A percentile compares a stretch with the other conserved stretches of the same genome.
phyloP scores from a whole-genome alignment of 2,888 invertebrate genomes.

The Lobophora halterata region DNA sequence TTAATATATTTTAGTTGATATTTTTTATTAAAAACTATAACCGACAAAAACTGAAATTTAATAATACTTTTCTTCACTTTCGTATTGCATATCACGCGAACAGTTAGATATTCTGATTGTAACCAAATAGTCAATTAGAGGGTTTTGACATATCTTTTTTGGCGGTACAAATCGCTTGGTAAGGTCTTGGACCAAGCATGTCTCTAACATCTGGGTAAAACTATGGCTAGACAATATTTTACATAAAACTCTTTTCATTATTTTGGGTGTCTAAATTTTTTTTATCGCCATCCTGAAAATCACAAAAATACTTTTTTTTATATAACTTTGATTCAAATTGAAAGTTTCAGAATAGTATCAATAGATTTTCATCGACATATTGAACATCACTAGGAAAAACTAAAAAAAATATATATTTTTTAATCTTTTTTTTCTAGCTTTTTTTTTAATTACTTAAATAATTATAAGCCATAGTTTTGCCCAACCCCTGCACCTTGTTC shows the following conservation, averaged over 20 bases:
- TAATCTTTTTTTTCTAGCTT: too few relatives aligned
- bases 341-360: too few relatives aligned
- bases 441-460: too few relatives aligned
- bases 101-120: slow-evolving; percentile 53
- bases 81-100: slow-evolving; percentile 70
- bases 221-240: slow-evolving; percentile 22
- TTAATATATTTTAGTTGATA: slow-evolving; percentile 9
- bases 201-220: slow-evolving; percentile 27
- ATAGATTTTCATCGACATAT: too few relatives aligned
- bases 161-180: slow-evolving; percentile 12
- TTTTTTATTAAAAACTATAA: slow-evolving; percentile 48
- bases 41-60: slow-evolving; percentile 45
- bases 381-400: too few relatives aligned
- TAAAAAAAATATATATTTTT: too few relatives aligned
- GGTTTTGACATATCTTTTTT: slow-evolving; percentile 49
- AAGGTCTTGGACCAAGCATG: slow-evolving; percentile 29
- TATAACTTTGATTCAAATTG: too few relatives aligned
- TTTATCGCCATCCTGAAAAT: too few relatives aligned
- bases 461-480: slow-evolving; percentile 30
- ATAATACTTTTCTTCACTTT: slow-evolving; percentile 59
- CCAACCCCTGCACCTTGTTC: slow-evolving; percentile 43
- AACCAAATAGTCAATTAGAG: slow-evolving; percentile 64
- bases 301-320: too few relatives aligned
- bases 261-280: too few relatives aligned
- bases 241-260: too few relatives aligned